Evolutionary conservation across 2,888 invertebrate genomes (phyloP), one percentile per base, ranked within the genome.

Genomic region (Leptinotarsa tumamoca): DNA sequence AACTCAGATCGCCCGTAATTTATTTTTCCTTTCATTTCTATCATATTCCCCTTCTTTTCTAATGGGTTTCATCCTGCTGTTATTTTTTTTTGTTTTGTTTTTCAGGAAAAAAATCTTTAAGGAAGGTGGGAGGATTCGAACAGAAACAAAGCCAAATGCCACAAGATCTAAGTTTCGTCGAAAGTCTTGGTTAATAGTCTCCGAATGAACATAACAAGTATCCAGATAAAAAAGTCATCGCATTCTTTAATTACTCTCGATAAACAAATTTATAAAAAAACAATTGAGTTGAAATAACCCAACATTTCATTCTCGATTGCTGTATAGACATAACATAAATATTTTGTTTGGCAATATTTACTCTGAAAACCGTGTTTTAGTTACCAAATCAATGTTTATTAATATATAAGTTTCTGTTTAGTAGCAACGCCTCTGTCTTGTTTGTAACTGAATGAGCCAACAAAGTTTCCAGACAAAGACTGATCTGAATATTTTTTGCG

Each of bases 251-350:
- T 63, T 33, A 63, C 10, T n/a, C 27, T 14, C 63, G 63, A 63
- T 63, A 63, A 63, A 33, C 18, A 4, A 63, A 63, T 18, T 27
- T 15, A 27, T 43, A n/a, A 43, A 2, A 63, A 63, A 43, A 63
- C 43, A 63, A 63, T 43, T 33, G 43, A 63, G 27, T 63, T n/a
- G 63, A 63, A 63, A 63, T 33, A 63, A 63, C 63, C 4, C 27
- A 58, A 15, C 33, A 10, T n/a, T 17, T 33, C 43, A 27, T 50
- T 23, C 18, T 33, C 43, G n/a, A 72, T 18, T 23, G 67, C 43
- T 54, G 33, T 43, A 72, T 73, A 78, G 78, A 78, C 75, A 76
- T 78, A 74, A 78, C 76, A 78, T 76, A 74, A 78, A 78, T 74
- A 76, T 18, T 61, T 67, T 74, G 69, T 74, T 76, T 71, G 71